Conservation (phyloP, 2,888 invertebrate species). For the Dolomedes plantarius region DNA sequence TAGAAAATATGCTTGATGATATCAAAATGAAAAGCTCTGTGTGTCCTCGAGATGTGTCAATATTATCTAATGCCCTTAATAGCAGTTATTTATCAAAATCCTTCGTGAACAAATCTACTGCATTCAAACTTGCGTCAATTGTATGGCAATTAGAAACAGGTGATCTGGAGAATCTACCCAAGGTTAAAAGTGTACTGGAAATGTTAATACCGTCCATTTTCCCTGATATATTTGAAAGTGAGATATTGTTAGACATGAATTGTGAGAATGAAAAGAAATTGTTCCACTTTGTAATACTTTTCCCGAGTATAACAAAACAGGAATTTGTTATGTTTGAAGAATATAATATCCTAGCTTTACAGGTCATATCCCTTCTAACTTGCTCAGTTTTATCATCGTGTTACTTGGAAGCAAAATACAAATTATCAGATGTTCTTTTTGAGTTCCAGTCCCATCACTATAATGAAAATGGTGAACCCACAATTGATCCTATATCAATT, state of each 20-base stretch:
- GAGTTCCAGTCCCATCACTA: conserved; percentile 13
- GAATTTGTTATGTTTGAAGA: conserved; percentile 34
- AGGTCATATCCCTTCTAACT: conserved; percentile 37
- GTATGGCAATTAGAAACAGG: conserved; percentile 44
- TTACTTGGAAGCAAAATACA: conserved; percentile 32
- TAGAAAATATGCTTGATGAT: conserved; percentile 47
- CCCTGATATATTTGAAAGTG: conserved; percentile 24
- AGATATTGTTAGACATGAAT: not conserved
- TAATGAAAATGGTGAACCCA: not conserved
- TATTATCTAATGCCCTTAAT: conserved; percentile 31
- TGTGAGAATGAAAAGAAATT: not conserved
- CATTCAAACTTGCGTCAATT: conserved; percentile 37
- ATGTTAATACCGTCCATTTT: conserved; percentile 35
- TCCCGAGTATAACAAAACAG: conserved; percentile 15
- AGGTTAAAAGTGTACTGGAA: conserved; percentile 27
- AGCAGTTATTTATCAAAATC: not conserved
- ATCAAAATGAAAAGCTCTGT: conserved; percentile 30
- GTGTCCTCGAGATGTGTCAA: conserved; percentile 27
- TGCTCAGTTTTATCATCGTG: conserved; percentile 41
- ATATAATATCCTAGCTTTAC: conserved; percentile 34
- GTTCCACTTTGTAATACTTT: conserved; percentile 33
- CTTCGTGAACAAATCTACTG: conserved; percentile 29
- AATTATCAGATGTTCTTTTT: conserved; percentile 20
- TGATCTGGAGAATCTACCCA: conserved; percentile 17
- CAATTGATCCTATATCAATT: conserved; percentile 42